A percentile compares a stretch with the other conserved stretches of the same genome.
phyloP scores from a whole-genome alignment of 2,888 invertebrate genomes.

The Pecten maximus region DNA sequence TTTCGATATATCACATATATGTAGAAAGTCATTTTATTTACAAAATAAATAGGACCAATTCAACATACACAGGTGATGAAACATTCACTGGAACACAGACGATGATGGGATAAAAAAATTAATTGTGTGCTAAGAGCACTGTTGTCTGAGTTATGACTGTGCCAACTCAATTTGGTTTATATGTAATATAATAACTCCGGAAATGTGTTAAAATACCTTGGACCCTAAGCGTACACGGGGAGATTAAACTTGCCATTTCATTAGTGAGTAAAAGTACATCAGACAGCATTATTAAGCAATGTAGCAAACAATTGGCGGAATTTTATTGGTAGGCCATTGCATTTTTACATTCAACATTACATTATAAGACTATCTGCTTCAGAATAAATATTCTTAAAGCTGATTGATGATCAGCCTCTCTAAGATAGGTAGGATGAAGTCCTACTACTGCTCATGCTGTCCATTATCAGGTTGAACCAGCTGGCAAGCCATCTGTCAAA shows the following conservation, averaged over 20 bases:
- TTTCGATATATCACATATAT: too few relatives aligned
- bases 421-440: not conserved
- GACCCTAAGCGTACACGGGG: not conserved
- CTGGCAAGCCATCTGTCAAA: constrained; percentile 21
- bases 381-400: not conserved
- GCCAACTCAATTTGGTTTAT: not conserved
- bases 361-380: not conserved
- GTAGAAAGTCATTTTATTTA: too few relatives aligned
- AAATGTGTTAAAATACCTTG: not conserved
- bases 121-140: not conserved
- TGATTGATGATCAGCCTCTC: not conserved
- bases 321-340: not conserved
- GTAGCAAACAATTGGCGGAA: not conserved
- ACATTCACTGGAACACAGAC: not conserved
- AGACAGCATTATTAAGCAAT: not conserved
- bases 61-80: not conserved
- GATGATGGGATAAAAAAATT: not conserved
- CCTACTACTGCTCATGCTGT: not conserved
- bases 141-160: not conserved
- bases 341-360: not conserved
- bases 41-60: too few relatives aligned
- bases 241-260: not conserved
- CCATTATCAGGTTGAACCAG: not conserved
- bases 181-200: not conserved
- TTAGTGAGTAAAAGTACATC: not conserved